These are phyloP conservation scores for Phenacoccus solenopsis DNA, from an alignment of 1,140 invertebrate genomes.

Conservation along the genomic window DNA sequence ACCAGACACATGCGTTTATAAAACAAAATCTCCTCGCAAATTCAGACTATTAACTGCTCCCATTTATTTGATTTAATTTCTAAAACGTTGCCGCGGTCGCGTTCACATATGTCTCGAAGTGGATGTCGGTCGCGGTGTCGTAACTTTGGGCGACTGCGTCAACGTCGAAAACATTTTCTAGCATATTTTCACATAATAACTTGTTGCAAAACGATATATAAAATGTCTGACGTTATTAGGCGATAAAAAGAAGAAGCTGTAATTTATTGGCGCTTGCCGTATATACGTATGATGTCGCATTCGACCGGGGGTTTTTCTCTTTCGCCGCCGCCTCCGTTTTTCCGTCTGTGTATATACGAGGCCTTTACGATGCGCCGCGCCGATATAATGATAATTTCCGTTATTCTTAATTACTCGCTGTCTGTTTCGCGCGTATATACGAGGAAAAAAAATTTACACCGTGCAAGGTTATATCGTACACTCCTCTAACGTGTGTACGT, in stretches of 20 bases:
- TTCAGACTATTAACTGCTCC: conserved; percentile 15
- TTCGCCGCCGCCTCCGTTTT: too few species aligned
- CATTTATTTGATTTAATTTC: conserved; percentile 13
- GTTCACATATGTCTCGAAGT: conserved; percentile 1
- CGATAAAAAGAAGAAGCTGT: conserved; percentile 7
- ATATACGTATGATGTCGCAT: too few species aligned
- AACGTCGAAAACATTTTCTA: not conserved
- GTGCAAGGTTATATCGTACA: not conserved
- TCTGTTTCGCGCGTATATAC: not conserved
- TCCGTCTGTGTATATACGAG: too few species aligned
- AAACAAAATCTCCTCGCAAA: conserved; percentile 15
- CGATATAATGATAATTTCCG: conserved; percentile 2
- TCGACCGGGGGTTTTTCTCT: too few species aligned
- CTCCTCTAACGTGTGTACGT: too few species aligned
- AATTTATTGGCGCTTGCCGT: conserved; percentile 10
- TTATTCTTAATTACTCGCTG: not conserved
- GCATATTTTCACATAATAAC: conserved; percentile 12
- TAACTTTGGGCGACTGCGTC: not conserved
- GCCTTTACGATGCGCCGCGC: too few species aligned
- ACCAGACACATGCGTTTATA: conserved; percentile 15
- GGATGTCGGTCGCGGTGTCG: not conserved
- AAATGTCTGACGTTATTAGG: conserved; percentile 1
- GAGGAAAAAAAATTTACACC: not conserved
- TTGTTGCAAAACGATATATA: conserved; percentile 11
- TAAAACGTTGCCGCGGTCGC: not conserved